phyloP scores from a whole-genome alignment of 1,140 invertebrate species.

The Zaprionus tsacasi region DNA sequence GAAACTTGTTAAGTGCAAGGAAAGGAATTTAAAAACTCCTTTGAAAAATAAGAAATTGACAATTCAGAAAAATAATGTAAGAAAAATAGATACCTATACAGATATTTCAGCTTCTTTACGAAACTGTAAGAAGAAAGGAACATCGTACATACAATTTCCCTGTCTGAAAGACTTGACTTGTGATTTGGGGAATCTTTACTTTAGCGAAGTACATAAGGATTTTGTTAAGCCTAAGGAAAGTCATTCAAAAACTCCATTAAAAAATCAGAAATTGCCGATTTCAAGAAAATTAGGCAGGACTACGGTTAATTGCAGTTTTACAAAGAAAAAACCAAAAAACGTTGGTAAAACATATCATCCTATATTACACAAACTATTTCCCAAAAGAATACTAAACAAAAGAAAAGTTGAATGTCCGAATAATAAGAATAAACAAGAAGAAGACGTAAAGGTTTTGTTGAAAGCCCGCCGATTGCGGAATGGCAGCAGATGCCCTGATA shows the following conservation, averaged over 20 bases:
- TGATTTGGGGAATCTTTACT: background rate
- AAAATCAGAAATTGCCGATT: background rate
- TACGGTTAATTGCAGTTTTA: background rate
- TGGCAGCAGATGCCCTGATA: background rate
- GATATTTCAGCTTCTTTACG: background rate
- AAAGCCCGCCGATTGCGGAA: slow-evolving; percentile 21
- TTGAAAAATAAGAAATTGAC: background rate
- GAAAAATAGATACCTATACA: background rate
- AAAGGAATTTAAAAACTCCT: background rate
- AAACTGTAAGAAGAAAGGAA: background rate
- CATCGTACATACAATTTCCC: background rate
- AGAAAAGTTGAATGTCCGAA: too few relatives aligned
- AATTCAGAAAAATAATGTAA: background rate
- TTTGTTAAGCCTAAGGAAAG: background rate
- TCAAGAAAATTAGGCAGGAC: background rate
- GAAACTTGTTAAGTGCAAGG: background rate
- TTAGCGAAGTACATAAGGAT: background rate
- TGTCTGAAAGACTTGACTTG: background rate
- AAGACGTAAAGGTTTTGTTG: slow-evolving; percentile 22
- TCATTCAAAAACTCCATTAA: background rate
- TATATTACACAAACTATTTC: background rate
- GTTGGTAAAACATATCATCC: background rate
- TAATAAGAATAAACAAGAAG: background rate
- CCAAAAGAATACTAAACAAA: background rate
- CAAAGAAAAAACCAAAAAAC: too few relatives aligned